phyloP scores from a whole-genome alignment of 1,140 invertebrate species.

The Drosophila leontia region DNA sequence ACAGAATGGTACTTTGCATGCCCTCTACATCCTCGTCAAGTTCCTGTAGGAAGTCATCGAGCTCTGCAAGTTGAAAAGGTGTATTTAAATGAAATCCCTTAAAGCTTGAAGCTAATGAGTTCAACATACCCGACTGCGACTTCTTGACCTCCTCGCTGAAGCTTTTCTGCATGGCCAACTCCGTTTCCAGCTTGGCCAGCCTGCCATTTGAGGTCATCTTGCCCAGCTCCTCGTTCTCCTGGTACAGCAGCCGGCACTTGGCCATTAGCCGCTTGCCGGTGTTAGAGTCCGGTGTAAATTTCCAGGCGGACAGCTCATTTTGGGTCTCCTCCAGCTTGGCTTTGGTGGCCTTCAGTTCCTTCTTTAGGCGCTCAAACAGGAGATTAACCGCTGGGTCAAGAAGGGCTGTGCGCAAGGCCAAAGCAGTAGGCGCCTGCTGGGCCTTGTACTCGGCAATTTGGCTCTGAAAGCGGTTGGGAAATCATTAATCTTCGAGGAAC shows the following conservation, averaged over 20 bases:
- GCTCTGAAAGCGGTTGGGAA: constrained; percentile 87
- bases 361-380: constrained; percentile 95
- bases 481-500: neutral
- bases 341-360: constrained; percentile 95
- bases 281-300: constrained; percentile 99
- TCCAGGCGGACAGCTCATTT: constrained; percentile 99
- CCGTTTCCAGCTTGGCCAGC: constrained; percentile 97
- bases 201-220: constrained; percentile 97
- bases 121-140: constrained; percentile 93
- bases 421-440: constrained; percentile 91
- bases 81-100: neutral
- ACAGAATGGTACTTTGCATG: constrained; percentile 98
- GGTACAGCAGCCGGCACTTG: constrained; percentile 97
- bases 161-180: constrained; percentile 97
- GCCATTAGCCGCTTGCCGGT: constrained; percentile 99
- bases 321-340: constrained; percentile 98
- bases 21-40: constrained; percentile 99
- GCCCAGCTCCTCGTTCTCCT: constrained; percentile 99
- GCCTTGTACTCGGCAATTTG: constrained; percentile 96
- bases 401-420: constrained; percentile 92
- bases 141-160: constrained; percentile 98
- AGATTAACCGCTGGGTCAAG: constrained; percentile 98
- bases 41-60: constrained; percentile 98
- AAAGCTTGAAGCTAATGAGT: neutral
- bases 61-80: constrained; percentile 87